A percentile compares a stretch with the other conserved stretches of the same genome.
phyloP scores from a whole-genome alignment of 2,113 vertebrate genomes.

The Kryptolebias marmoratus region DNA sequence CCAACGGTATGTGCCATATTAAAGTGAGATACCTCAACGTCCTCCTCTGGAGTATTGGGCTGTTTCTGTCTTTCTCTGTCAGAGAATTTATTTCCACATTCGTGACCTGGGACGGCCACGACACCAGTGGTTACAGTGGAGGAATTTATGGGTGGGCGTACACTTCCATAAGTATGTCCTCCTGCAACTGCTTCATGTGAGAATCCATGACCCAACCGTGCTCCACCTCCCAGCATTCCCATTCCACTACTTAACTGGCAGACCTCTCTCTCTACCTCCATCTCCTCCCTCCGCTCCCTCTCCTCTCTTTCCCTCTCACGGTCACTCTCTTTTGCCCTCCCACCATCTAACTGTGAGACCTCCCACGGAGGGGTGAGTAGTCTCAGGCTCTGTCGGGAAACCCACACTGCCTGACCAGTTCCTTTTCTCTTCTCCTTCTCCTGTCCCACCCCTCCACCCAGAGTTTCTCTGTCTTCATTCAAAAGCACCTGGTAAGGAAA shows the following conservation, averaged over 20 bases:
- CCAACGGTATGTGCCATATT: slow-evolving; percentile 65
- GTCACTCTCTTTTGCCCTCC: slow-evolving; percentile 74
- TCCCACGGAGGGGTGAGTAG: slow-evolving; percentile 87
- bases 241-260: slow-evolving; percentile 87
- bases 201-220: slow-evolving; percentile 60
- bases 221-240: slow-evolving; percentile 69
- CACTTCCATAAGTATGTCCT: slow-evolving; percentile 62
- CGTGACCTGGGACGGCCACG: slow-evolving; percentile 23
- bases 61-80: slow-evolving; percentile 69
- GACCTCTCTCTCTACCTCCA: slow-evolving; percentile 84
- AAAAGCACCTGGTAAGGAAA: slow-evolving; percentile 87
- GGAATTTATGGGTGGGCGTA: slow-evolving; percentile 62
- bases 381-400: slow-evolving; percentile 86
- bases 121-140: slow-evolving; percentile 44
- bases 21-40: slow-evolving; percentile 78
- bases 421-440: slow-evolving; percentile 64
- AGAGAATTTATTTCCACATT: slow-evolving; percentile 39
- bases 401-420: slow-evolving; percentile 80
- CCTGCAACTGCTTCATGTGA: slow-evolving; percentile 52
- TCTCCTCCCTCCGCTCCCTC: slow-evolving; percentile 78
- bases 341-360: slow-evolving; percentile 72
- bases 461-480: slow-evolving; percentile 51
- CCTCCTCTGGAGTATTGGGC: slow-evolving; percentile 76
- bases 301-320: slow-evolving; percentile 79
- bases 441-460: slow-evolving; percentile 30